Evolutionary conservation across 2,797 vertebrate genomes (phyloP), one percentile per base, ranked within the genome.

Genomic region (Poeciliopsis gracilis): DNA sequence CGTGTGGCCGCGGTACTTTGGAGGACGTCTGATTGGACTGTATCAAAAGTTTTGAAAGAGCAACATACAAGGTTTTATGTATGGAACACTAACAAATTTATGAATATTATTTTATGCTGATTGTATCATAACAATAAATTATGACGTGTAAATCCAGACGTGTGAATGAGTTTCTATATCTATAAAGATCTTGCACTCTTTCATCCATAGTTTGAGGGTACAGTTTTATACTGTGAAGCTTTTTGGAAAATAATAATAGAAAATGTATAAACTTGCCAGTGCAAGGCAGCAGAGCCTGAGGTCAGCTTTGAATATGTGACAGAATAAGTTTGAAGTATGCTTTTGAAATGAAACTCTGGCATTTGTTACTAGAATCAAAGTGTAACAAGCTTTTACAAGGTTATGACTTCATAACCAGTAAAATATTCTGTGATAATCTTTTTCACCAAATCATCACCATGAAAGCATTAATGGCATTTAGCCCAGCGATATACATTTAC

Each of bases 21-120:
- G 36, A 67, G 36, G 63, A 67, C 9, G 10, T 25, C 36, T 67
- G 38, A 41, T 41, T 67, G 4, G 10, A 4, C 38, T 1, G 3
- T n/a, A 55, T 25, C 23, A 38, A 55, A 55, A 11, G 51, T 8
- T 55, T 55, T 55, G 7, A 55, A 55, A n/a, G 53, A 55, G 53
- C 25, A 55, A 18, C 47, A 5, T 49, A 33, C 15, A 20, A 18
- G 16, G 11, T n/a, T 33, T 30, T 4, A 30, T 16, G 53, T n/a
- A 55, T n/a, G 20, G 53, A n/a, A n/a, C n/a, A n/a, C 23, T 4
- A 57, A 57, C 25, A 74, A 69, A 49, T 51, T 75, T 72, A 12
- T n/a, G 43, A 82, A 82, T 15, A 85, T 82, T 87, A 57, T 84
- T 83, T 6, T 23, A 43, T 45, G 79, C 71, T 82, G 82, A 90